Percentiles rank a stretch among this genome's conserved stretches.
These are phyloP conservation scores for Coranthus polyacanthus DNA, from an alignment of 2,797 vertebrate species.

Conservation along the genomic window DNA sequence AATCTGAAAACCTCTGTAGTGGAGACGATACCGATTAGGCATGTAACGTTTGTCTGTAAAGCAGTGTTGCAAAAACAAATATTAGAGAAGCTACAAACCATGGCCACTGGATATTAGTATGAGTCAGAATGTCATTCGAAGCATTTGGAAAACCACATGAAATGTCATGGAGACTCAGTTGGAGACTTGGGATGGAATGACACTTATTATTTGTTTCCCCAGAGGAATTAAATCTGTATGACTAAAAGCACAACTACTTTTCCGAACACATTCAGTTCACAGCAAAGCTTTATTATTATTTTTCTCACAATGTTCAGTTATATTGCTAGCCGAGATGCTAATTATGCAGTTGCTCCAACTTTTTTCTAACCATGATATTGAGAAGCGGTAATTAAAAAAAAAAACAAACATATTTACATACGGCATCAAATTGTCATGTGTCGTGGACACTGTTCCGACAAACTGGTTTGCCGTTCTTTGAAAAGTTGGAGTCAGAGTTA, in stretches of 20 bases:
- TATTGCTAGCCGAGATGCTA: not conserved
- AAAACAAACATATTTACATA: not conserved
- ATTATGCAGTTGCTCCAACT: not conserved
- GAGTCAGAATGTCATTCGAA: not conserved
- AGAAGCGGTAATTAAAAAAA: too few species aligned
- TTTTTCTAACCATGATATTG: constrained; percentile 1
- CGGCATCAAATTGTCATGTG: not conserved
- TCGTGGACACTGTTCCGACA: not conserved
- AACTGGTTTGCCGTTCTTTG: constrained; percentile 23
- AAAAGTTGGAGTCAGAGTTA: constrained; percentile 24
- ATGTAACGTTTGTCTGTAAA: constrained; percentile 1
- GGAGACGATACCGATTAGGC: not conserved
- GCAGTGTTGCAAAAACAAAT: not conserved
- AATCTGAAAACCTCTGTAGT: constrained; percentile 3
- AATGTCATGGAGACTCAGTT: too few species aligned
- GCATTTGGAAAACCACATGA: too few species aligned
- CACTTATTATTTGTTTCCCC: too few species aligned
- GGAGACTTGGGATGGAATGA: too few species aligned
- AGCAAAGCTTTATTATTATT: too few species aligned
- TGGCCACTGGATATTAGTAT: not conserved
- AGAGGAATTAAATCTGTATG: too few species aligned
- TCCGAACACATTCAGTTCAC: too few species aligned
- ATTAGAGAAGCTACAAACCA: not conserved
- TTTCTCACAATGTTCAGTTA: too few species aligned
- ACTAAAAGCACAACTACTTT: too few species aligned